Evolutionary conservation across 2,113 vertebrate genomes (phyloP).

Genomic region (Brevimyrus niger): DNA sequence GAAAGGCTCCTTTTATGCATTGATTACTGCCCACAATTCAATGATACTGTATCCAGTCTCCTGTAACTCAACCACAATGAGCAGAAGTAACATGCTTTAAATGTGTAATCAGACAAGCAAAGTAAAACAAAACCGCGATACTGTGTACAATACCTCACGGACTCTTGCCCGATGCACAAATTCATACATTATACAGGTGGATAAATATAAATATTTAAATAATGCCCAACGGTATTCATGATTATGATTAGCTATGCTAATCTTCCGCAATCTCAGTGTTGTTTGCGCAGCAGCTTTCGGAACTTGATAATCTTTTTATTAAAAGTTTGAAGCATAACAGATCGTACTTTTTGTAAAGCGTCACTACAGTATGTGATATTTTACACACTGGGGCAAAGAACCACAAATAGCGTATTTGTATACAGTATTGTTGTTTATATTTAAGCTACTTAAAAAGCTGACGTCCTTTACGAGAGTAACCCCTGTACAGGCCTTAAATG

Average conservation of each 20-base stretch:
- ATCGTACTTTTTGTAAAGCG: background rate
- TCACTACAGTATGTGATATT: background rate
- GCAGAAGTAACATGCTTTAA: background rate
- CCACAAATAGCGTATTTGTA: background rate
- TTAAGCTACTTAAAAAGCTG: background rate
- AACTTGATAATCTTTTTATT: background rate
- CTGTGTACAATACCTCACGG: background rate
- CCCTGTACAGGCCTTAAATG: background rate
- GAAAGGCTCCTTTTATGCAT: background rate
- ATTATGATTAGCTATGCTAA: background rate
- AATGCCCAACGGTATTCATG: background rate
- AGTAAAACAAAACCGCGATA: background rate
- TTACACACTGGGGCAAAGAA: background rate
- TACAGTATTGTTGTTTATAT: background rate
- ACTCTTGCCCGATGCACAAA: background rate
- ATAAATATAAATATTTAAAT: background rate
- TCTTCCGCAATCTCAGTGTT: background rate
- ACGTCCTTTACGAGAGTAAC: background rate
- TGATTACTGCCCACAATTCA: background rate
- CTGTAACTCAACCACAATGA: background rate
- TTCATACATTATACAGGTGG: background rate
- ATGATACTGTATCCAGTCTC: background rate
- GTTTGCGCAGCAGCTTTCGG: background rate
- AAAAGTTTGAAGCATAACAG: background rate
- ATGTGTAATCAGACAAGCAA: background rate